phyloP scores from a whole-genome alignment of 2,113 vertebrate genomes.

The Gulo gulo region DNA sequence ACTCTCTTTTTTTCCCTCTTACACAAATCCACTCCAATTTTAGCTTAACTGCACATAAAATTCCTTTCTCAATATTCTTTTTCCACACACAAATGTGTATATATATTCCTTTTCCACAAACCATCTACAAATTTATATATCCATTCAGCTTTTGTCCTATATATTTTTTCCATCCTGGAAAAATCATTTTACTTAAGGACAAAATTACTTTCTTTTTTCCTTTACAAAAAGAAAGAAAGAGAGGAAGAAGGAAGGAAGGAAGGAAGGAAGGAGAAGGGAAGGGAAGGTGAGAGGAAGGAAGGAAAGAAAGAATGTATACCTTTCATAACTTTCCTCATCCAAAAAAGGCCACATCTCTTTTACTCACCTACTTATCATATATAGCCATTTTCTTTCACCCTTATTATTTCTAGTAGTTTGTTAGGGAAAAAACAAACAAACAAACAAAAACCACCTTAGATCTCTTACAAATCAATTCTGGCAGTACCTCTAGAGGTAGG shows the following conservation, averaged over 20 bases:
- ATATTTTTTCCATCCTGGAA: neutral
- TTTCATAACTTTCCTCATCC: neutral
- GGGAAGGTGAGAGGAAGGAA: no score
- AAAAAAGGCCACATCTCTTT: neutral
- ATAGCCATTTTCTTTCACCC: neutral
- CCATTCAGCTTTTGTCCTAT: neutral
- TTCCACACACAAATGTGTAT: neutral
- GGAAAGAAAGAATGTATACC: neutral
- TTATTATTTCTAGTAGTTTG: neutral
- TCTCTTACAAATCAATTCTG: neutral
- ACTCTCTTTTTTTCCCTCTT: neutral
- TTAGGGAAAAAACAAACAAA: neutral
- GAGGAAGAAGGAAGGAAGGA: neutral
- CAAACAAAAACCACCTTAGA: neutral
- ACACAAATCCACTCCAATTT: neutral
- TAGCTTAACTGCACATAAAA: neutral
- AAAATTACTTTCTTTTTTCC: neutral
- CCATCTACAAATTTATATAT: neutral
- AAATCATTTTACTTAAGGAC: neutral
- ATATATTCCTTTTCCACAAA: neutral
- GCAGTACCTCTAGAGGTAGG: neutral
- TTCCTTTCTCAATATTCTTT: neutral
- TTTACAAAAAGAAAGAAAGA: neutral
- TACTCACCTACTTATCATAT: neutral
- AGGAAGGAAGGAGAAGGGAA: neutral